Conservation (phyloP, 2,113 vertebrate genomes). For the Tyto alba region DNA sequence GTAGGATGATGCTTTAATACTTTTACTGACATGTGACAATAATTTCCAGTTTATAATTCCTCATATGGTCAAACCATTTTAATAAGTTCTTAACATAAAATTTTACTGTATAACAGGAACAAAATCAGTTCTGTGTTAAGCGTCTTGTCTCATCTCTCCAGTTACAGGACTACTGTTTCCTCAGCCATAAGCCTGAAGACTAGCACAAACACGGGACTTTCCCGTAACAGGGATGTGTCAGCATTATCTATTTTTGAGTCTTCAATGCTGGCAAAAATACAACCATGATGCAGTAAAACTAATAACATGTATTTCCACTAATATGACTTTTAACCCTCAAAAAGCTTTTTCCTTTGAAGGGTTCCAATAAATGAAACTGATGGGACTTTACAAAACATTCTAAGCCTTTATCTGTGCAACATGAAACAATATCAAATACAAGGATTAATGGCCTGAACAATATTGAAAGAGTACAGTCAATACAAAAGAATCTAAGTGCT, state of each 20-base stretch:
- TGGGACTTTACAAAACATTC: background rate
- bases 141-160: background rate
- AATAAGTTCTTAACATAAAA: background rate
- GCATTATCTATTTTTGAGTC: background rate
- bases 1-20: background rate
- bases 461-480: background rate
- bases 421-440: background rate
- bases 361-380: background rate
- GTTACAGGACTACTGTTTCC: background rate
- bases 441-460: background rate
- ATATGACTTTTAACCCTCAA: background rate
- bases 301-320: background rate
- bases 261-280: background rate
- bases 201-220: background rate
- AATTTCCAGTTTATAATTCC: background rate
- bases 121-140: background rate
- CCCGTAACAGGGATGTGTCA: background rate
- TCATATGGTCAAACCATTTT: background rate
- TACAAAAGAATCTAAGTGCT: background rate
- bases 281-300: background rate
- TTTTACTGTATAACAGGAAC: background rate
- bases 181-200: background rate
- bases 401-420: background rate
- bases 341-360: background rate
- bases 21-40: background rate